Evolutionary conservation across 2,888 invertebrate genomes (phyloP).

Genomic region (Brenthis daphne): DNA sequence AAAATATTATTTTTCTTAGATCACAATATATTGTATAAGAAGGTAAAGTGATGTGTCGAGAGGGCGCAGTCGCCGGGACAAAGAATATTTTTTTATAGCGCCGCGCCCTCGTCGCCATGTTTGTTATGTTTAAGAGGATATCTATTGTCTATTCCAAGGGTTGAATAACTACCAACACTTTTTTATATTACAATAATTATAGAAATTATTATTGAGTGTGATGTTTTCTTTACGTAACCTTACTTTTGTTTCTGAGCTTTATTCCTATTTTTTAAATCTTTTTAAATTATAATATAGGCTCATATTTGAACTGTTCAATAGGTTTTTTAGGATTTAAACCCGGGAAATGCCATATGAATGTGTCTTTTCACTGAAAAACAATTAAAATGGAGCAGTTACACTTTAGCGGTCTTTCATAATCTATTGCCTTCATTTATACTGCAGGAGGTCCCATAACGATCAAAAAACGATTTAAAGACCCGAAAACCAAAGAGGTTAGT

Average conservation of each 20-base stretch:
- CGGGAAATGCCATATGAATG: no score
- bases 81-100: slow-evolving; percentile 77
- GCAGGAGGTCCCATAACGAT: no score
- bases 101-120: slow-evolving; percentile 56
- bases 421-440: no score
- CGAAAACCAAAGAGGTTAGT: no score
- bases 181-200: slow-evolving; percentile 84
- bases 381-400: no score
- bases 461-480: no score
- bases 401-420: no score
- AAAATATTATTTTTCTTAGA: slow-evolving; percentile 83
- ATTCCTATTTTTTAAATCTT: no score
- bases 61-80: slow-evolving; percentile 49
- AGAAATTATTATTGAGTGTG: slow-evolving; percentile 81
- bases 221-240: slow-evolving; percentile 50
- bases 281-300: no score
- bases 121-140: slow-evolving; percentile 82
- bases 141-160: slow-evolving; percentile 83
- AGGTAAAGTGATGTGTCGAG: slow-evolving; percentile 68
- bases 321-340: no score
- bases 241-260: neutral
- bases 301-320: no score
- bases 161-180: slow-evolving; percentile 81
- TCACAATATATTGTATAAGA: slow-evolving; percentile 81
- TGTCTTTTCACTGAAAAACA: no score